Conservation (phyloP, 2,113 vertebrate genomes). For the Forbesichthys agassizii region DNA sequence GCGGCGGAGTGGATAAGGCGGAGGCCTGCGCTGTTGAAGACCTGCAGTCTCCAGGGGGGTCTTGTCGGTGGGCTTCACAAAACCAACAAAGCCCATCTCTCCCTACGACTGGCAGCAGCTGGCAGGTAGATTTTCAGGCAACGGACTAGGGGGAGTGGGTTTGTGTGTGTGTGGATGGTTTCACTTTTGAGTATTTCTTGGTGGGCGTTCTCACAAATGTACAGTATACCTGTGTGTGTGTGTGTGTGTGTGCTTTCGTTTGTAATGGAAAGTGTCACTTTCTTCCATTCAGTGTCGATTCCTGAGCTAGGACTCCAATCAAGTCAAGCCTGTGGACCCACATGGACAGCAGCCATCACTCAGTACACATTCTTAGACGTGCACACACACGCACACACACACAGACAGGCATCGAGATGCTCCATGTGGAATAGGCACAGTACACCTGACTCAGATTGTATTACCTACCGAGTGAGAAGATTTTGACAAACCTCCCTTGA, state of each 20-base stretch:
- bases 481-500: slow-evolving; percentile 20
- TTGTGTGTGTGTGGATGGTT: slow-evolving; percentile 14
- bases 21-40: slow-evolving; percentile 76
- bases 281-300: slow-evolving; percentile 68
- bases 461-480: slow-evolving; percentile 28
- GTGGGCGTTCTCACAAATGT: background rate
- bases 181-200: slow-evolving; percentile 4
- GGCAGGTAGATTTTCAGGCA: slow-evolving; percentile 77
- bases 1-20: slow-evolving; percentile 80
- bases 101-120: slow-evolving; percentile 81
- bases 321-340: slow-evolving; percentile 67
- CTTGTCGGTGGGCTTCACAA: slow-evolving; percentile 82
- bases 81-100: slow-evolving; percentile 84
- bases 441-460: slow-evolving; percentile 47
- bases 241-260: slow-evolving; percentile 48
- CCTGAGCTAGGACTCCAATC: slow-evolving; percentile 69
- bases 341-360: slow-evolving; percentile 68
- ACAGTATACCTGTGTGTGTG: slow-evolving; percentile 6
- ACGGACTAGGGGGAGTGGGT: slow-evolving; percentile 56
- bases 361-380: slow-evolving; percentile 53
- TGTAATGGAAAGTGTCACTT: slow-evolving; percentile 68
- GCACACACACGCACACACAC: slow-evolving; percentile 23
- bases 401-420: background rate
- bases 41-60: slow-evolving; percentile 78
- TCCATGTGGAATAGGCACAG: slow-evolving; percentile 40